phyloP scores from a whole-genome alignment of 2,797 vertebrate genomes.

The Triplophysa yarkandensis region DNA sequence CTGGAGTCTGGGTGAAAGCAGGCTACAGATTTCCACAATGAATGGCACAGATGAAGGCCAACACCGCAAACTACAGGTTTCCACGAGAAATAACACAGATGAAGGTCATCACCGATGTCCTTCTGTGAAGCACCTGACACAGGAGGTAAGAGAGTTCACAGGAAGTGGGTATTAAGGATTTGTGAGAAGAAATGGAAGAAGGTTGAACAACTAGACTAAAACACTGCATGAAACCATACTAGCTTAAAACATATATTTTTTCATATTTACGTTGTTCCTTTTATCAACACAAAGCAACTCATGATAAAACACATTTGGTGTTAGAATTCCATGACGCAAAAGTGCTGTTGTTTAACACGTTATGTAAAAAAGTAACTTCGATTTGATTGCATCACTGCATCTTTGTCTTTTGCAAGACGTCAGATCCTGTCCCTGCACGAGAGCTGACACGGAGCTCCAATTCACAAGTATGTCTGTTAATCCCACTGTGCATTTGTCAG shows the following conservation, averaged over 20 bases:
- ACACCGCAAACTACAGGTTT: constrained; percentile 63
- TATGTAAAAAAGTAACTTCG: not conserved
- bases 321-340: no score
- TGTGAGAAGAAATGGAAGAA: not conserved
- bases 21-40: constrained; percentile 67
- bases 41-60: constrained; percentile 65
- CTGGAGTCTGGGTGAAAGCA: constrained; percentile 72
- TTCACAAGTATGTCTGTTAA: constrained; percentile 45
- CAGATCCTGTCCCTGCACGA: constrained; percentile 37
- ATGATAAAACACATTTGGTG: no score
- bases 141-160: constrained; percentile 47
- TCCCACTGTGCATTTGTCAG: not conserved
- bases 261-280: no score
- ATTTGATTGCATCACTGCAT: constrained; percentile 6
- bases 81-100: constrained; percentile 63
- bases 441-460: constrained; percentile 18
- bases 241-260: no score
- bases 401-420: constrained; percentile 23
- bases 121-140: constrained; percentile 57
- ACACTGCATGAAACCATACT: no score
- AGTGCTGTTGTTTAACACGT: no score
- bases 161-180: not conserved
- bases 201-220: not conserved
- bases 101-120: constrained; percentile 57
- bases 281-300: no score